Evolutionary conservation across 2,888 invertebrate genomes (phyloP).

Genomic region (Philereme transversata): DNA sequence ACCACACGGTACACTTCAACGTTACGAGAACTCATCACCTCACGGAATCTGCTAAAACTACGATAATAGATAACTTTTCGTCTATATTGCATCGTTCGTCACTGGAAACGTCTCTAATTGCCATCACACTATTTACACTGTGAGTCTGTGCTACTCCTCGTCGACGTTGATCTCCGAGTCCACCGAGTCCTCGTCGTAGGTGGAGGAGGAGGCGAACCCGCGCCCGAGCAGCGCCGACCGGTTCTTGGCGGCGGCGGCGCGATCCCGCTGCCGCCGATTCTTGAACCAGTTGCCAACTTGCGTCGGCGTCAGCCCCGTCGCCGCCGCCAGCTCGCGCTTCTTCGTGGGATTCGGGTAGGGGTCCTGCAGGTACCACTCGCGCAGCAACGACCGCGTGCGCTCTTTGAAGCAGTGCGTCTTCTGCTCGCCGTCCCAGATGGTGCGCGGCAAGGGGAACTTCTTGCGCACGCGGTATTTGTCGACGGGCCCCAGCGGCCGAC

Average conservation of each 20-base stretch:
- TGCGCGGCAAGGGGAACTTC: conserved; percentile 98
- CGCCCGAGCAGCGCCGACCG: conserved; percentile 88
- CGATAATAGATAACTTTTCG: conserved; percentile 57
- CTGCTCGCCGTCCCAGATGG: conserved; percentile 99
- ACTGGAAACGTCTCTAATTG: conserved; percentile 53
- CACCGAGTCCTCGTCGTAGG: conserved; percentile 80
- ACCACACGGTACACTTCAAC: conserved; percentile 73
- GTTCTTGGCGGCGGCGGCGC: conserved; percentile 98
- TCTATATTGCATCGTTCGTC: conserved; percentile 67
- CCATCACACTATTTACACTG: conserved; percentile 61
- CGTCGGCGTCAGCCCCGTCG: conserved; percentile 97
- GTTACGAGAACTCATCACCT: conserved; percentile 66
- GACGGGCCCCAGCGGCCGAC: conserved; percentile 93
- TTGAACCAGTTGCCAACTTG: conserved; percentile 99
- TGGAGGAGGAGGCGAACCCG: conserved; percentile 79
- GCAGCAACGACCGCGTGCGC: conserved; percentile 94
- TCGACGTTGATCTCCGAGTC: conserved; percentile 82
- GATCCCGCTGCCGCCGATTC: conserved; percentile 97
- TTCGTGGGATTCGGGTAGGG: conserved; percentile 99
- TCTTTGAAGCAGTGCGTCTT: conserved; percentile 99
- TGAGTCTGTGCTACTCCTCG: conserved; percentile 73
- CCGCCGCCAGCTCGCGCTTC: conserved; percentile 97
- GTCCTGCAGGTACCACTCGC: conserved; percentile 99
- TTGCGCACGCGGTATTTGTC: conserved; percentile 94
- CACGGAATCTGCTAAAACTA: conserved; percentile 65